Conservation (phyloP, 1,140 invertebrate genomes). For the Orius insidiosus region DNA sequence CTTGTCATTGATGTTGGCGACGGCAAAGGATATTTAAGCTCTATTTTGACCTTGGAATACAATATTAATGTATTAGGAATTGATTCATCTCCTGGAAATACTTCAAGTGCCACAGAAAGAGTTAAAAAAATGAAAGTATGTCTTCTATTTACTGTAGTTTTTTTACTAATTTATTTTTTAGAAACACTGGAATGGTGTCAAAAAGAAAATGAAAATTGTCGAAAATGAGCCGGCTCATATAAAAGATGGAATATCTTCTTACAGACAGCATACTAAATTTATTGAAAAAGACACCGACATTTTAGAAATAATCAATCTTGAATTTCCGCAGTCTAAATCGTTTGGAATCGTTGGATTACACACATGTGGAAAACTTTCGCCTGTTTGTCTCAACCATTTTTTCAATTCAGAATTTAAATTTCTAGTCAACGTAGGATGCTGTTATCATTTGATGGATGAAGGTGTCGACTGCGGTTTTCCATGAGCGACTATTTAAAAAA, state of each 20-base stretch:
- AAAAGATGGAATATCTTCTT: background rate
- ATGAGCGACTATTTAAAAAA: slow-evolving; percentile 42
- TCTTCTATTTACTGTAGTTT: background rate
- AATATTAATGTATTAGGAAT: slow-evolving; percentile 56
- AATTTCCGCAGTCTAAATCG: slow-evolving; percentile 25
- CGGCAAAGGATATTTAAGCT: slow-evolving; percentile 69
- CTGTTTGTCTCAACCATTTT: slow-evolving; percentile 59
- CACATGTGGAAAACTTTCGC: slow-evolving; percentile 71
- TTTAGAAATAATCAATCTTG: slow-evolving; percentile 26
- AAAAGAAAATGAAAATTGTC: slow-evolving; percentile 11
- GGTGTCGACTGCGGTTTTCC: slow-evolving; percentile 39
- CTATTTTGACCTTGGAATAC: slow-evolving; percentile 49
- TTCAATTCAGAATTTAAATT: slow-evolving; percentile 34
- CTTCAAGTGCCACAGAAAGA: slow-evolving; percentile 40
- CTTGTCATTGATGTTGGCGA: slow-evolving; percentile 67
- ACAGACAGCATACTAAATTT: slow-evolving; percentile 15
- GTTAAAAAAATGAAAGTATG: slow-evolving; percentile 36
- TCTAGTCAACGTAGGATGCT: slow-evolving; percentile 72
- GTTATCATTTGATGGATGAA: slow-evolving; percentile 72
- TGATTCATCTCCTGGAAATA: slow-evolving; percentile 48
- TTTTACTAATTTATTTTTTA: slow-evolving; percentile 1
- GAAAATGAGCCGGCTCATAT: background rate
- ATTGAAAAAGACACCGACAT: slow-evolving; percentile 29
- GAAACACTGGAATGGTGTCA: slow-evolving; percentile 18
- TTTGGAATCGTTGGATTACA: slow-evolving; percentile 46